These are phyloP conservation scores for Gadopsis marmoratus DNA, from an alignment of 2,797 vertebrate species.

Conservation along the genomic window DNA sequence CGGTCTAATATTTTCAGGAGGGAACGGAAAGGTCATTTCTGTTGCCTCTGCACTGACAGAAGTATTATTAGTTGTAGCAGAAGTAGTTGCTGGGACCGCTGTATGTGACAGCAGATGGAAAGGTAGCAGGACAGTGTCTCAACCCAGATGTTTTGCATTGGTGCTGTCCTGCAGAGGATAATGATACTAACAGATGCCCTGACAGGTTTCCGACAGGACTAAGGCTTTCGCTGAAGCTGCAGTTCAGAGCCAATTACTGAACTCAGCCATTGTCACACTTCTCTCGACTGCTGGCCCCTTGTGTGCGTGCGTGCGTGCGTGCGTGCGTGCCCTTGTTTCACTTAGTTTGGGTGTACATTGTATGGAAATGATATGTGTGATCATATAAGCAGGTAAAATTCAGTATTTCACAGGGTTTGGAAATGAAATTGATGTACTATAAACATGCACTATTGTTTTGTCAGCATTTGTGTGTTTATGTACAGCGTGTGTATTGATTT, in stretches of 20 bases:
- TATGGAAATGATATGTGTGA: neutral
- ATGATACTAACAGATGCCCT: conserved; percentile 64
- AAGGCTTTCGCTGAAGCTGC: conserved; percentile 76
- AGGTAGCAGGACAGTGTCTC: conserved; percentile 47
- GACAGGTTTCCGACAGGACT: conserved; percentile 67
- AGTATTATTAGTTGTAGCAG: conserved; percentile 65
- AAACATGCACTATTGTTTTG: neutral
- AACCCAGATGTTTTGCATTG: conserved; percentile 56
- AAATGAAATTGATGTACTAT: neutral
- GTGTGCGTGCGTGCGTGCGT: conserved; percentile 22
- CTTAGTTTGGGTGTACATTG: neutral
- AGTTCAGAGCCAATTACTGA: conserved; percentile 79
- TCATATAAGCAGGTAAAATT: neutral
- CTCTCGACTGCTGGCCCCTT: conserved; percentile 31
- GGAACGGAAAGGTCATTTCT: conserved; percentile 49
- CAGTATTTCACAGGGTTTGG: neutral
- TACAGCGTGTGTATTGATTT: conserved; percentile 12
- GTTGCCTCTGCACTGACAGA: conserved; percentile 58
- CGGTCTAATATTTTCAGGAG: conserved; percentile 42
- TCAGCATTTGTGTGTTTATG: neutral
- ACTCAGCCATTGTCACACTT: conserved; percentile 68
- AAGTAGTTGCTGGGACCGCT: conserved; percentile 39
- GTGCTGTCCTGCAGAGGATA: conserved; percentile 59
- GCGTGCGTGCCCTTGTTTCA: neutral
- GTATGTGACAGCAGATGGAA: conserved; percentile 62